Base-by-base conservation (phyloP, 2,888 invertebrate species). In the Periphyllus acericola region DNA sequence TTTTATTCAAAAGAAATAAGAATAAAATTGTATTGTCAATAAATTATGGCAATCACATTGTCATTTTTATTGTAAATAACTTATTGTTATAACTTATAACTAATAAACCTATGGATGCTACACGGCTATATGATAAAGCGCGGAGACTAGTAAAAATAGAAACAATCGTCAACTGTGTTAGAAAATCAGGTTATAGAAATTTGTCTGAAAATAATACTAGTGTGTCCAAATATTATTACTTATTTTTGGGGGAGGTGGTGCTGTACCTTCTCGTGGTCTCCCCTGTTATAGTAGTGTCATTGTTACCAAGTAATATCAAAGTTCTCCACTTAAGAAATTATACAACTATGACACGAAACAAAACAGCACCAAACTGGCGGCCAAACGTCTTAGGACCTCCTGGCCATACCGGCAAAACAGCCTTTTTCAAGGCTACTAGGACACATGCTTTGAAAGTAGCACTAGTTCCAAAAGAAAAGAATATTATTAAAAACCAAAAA, bases 231-330 rank as follows among this genome's bases (percentile, higher is more conserved):
- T 9, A 52, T 52, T 52, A 52, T 14, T 52, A 52, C 52, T 6
- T 9, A 19, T 66, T 6, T 21, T 8, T 66, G 9, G 46, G 46
- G 75, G 75, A 46, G n/a, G 46, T 46, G 75, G 75, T 40, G 75
- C 75, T 46, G 75, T 75, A 75, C 75, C 75, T 46, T 75, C 46
- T 75, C 75, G 75, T 25, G 75, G 75, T 75, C 46, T 75, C 75
- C 46, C n/a, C 75, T 75, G n/a, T 46, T 75, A n/a, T 25, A 46
- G n/a, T 75, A 75, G 46, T 75, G 46, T 75, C 40, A 75, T n/a
- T 75, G 75, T 75, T 46, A 75, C 19, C 36, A 19, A 34, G 34
- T 74, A 74, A 74, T 74, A 2, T 75, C 75, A 14, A 40, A 75
- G 25, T 4, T 40, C 40, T 3, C n/a, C 75, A 25, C 14, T n/a